A percentile compares a stretch with the other conserved stretches of the same genome.
Evolutionary conservation across 2,888 invertebrate genomes (phyloP).

Genomic region (Temnothorax unifasciatus): DNA sequence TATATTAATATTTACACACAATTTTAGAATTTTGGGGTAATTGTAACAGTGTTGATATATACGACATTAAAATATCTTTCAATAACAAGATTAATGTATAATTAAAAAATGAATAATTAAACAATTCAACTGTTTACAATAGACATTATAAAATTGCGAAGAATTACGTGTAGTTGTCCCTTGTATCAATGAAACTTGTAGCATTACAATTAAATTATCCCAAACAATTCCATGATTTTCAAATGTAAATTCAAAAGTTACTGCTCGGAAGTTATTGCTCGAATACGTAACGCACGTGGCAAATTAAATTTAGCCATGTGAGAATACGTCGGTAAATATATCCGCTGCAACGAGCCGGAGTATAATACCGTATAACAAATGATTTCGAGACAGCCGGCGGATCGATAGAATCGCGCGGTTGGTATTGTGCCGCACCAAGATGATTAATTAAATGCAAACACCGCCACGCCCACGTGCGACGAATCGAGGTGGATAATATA

Average conservation of each 20-base stretch:
- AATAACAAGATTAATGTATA: background rate
- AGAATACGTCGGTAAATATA: conserved; percentile 18
- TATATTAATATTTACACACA: background rate
- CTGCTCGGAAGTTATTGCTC: background rate
- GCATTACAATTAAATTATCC: background rate
- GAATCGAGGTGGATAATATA: conserved; percentile 30
- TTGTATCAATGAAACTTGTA: background rate
- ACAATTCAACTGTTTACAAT: background rate
- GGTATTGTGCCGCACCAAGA: conserved; percentile 41
- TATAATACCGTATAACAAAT: conserved; percentile 48
- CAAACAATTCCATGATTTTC: background rate
- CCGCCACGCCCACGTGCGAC: conserved; percentile 65
- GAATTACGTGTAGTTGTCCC: background rate
- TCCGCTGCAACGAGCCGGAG: background rate
- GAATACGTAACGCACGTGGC: background rate
- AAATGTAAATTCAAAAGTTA: background rate
- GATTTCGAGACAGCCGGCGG: conserved; percentile 46
- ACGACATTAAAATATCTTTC: background rate
- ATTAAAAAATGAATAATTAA: background rate
- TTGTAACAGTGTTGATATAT: background rate
- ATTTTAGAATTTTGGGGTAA: background rate
- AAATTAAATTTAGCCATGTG: conserved; percentile 26
- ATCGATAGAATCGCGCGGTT: conserved; percentile 51
- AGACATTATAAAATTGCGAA: background rate
- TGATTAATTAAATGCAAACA: conserved; percentile 74